Conservation (phyloP, 30 jellyfish, hydroid and myxozoan genomes). For the Mastigias papua region DNA sequence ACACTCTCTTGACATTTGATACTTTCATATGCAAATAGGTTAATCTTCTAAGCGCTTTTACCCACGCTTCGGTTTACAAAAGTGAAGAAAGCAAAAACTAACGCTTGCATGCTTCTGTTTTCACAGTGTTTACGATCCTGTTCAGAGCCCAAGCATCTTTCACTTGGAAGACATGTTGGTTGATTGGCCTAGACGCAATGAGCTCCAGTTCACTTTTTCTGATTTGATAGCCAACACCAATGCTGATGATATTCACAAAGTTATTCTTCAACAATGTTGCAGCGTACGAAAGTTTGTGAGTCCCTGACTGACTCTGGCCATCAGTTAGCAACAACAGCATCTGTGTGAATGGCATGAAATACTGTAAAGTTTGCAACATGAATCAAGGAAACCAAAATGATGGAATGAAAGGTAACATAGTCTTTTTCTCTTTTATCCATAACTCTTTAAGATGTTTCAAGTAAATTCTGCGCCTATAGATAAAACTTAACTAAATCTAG, state of each 20-base stretch:
- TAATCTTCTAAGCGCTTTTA: background rate
- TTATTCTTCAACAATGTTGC: slow-evolving; percentile 66
- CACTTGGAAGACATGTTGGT: slow-evolving; percentile 72
- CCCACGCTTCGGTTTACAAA: background rate
- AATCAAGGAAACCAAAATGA: too few species aligned
- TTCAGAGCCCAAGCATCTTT: slow-evolving; percentile 63
- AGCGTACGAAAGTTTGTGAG: slow-evolving; percentile 38
- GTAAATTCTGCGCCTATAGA: too few species aligned
- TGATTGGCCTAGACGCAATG: slow-evolving; percentile 75
- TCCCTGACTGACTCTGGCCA: slow-evolving; percentile 71
- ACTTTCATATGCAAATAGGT: background rate
- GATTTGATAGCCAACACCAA: slow-evolving; percentile 68
- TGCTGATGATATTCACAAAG: slow-evolving; percentile 74
- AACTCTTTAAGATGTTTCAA: too few species aligned
- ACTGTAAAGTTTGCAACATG: background rate
- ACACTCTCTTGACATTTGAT: background rate
- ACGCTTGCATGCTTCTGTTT: slow-evolving; percentile 83
- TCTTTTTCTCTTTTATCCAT: too few species aligned
- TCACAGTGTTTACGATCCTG: slow-evolving; percentile 52
- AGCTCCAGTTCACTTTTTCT: slow-evolving; percentile 69
- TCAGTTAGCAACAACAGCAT: slow-evolving; percentile 78
- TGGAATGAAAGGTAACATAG: too few species aligned
- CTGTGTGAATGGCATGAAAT: slow-evolving; percentile 1
- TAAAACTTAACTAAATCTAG: too few species aligned
- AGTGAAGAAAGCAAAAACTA: slow-evolving; percentile 2